Evolutionary conservation across 2,797 vertebrate species (phyloP), one percentile per base, ranked within the genome.

Genomic region (Eulemur mongoz): DNA sequence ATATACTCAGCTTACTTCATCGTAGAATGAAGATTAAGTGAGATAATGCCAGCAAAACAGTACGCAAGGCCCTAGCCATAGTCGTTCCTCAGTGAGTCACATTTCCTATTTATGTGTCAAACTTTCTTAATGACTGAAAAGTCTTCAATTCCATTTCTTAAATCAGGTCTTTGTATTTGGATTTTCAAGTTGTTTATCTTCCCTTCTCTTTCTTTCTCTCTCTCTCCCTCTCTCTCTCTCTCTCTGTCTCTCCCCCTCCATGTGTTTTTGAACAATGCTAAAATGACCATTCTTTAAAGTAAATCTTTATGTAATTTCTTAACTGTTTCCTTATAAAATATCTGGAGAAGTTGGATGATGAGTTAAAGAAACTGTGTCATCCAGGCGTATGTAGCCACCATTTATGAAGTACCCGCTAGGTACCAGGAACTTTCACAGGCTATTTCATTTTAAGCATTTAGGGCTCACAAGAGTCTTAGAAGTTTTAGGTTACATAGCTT

Each of bases 21-120:
- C 87, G 11, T 52, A 7, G 70, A 27, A 40, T 25, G 57, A 61
- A 15, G 23, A 67, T 43, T 32, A 72, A 95, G 25, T 13, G 40
- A 27, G 18, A 32, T 20, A 6, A 52, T 32, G 9, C n/a, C 4
- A 7, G 12, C 35, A 50, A 79, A 11, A 38, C 14, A 6, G 4
- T 27, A 12, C 32, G 5, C 22, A 59, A 59, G 50, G 32, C 0
- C 0, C 54, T 35, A 43, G 59, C 18, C 5, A 0, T 5, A 14
- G 69, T 54, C 59, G 25, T 80, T 20, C 35, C 65, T 40, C 40
- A 40, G 2, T 70, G 70, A 93, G 32, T 96, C 90, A 54, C 25
- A 30, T 52, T 87, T 87, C 25, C 59, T 80, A 23, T 79, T 65
- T 63, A 59, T 43, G n/a, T 75, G 18, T 82, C 20, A 59, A 13